Conservation (phyloP, 2,113 vertebrate species). For the Phylloscopus trochilus region DNA sequence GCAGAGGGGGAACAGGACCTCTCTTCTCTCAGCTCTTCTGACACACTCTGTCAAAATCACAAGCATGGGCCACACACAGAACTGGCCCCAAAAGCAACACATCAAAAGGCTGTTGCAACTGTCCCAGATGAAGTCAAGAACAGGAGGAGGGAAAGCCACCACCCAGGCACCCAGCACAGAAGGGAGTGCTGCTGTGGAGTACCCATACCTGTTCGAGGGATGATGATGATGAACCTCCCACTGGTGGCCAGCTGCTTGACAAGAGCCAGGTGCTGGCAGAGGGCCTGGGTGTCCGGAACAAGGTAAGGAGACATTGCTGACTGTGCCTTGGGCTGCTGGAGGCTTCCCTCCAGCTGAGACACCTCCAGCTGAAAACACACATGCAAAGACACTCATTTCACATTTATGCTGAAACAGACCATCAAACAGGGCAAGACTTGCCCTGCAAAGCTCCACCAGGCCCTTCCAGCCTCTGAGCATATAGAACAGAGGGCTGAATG, state of each 20-base stretch:
- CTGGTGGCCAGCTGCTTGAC: constrained; percentile 89
- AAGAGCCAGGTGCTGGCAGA: constrained; percentile 89
- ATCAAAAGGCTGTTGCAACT: background rate
- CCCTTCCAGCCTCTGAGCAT: background rate
- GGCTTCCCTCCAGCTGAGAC: constrained; percentile 94
- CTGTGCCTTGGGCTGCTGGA: constrained; percentile 94
- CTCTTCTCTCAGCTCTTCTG: background rate
- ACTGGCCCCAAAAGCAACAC: background rate
- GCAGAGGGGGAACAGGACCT: background rate
- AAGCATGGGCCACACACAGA: background rate
- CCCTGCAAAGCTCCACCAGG: background rate
- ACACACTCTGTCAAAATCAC: background rate
- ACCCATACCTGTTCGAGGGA: constrained; percentile 87
- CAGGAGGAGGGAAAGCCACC: background rate
- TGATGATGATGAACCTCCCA: constrained; percentile 96
- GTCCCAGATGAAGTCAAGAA: background rate
- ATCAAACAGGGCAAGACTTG: background rate
- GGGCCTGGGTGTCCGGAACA: constrained; percentile 89
- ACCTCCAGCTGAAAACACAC: constrained; percentile 85
- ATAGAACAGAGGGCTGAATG: background rate
- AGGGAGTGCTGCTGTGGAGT: background rate
- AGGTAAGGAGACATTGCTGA: constrained; percentile 98
- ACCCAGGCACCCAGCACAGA: background rate
- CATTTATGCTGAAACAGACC: background rate
- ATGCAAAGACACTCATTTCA: background rate